Base-by-base conservation (phyloP, 2,797 vertebrate species). In the Psittacula echo region DNA sequence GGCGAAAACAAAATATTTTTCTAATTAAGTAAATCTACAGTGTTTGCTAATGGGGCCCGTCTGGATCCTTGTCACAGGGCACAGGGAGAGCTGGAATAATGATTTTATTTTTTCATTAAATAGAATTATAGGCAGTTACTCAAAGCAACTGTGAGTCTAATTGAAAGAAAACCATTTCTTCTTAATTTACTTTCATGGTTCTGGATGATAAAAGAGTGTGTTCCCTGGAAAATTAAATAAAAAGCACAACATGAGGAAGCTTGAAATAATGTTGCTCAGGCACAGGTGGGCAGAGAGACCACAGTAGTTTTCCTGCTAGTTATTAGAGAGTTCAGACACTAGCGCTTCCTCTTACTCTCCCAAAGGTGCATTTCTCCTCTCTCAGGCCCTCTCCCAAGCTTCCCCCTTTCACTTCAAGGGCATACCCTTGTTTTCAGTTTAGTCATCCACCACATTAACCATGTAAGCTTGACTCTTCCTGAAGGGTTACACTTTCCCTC, bases 101-200 rank as follows among this genome's bases (percentile, higher is more conserved):
- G 98, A 97, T 98, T 98, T 98, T 98, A 98, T 98, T 98, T 98
- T 98, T 98, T 98, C 98, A 98, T 98, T 98, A 98, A 98, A 98
- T 98, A 98, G 98, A 98, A 98, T 98, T 98, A 98, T 98, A 98
- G 97, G 98, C 98, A 98, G 98, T 98, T 98, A 98, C 98, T 98
- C 97, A 98, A 98, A 98, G 98, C 98, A 97, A 98, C 97, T 97
- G 96, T 88, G 97, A 95, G 97, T 96, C 98, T 98, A 98, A 98
- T 98, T 98, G 98, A 98, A 98, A 98, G 98, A 98, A 98, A 98
- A 98, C 98, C 97, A 98, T 98, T 98, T 98, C 97, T 98, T 97
- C 97, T 98, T 98, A 97, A 98, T 98, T 98, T 98, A 97, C 97
- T 98, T 98, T 98, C 98, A 97, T 87, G 97, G 97, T 98, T 98